phyloP scores from a whole-genome alignment of 2,113 vertebrate genomes.

The Willisornis vidua region DNA sequence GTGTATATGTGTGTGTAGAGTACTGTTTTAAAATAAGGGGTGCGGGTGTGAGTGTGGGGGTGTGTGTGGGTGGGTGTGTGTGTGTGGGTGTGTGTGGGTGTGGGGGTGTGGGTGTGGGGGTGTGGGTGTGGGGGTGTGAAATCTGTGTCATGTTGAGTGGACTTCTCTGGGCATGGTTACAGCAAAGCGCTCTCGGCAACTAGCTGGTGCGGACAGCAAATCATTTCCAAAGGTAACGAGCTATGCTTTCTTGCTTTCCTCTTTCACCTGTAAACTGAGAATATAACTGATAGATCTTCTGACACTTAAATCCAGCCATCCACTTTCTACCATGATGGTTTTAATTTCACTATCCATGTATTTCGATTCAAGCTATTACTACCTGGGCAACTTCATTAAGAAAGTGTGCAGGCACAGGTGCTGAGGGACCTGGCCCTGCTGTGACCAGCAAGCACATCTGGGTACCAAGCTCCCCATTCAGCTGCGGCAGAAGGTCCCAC shows the following conservation, averaged over 20 bases:
- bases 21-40: background rate
- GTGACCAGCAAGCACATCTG: rapidly evolving
- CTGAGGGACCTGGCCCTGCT: background rate
- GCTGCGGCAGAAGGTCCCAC: rapidly evolving
- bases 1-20: background rate
- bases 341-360: background rate
- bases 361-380: background rate
- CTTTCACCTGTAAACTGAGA: background rate
- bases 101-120: no score
- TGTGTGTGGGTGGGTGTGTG: no score
- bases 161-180: background rate
- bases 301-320: background rate
- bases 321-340: background rate
- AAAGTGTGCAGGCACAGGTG: background rate
- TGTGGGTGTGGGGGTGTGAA: background rate
- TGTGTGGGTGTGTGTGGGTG: no score
- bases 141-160: rapidly evolving
- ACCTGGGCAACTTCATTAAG: background rate
- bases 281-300: background rate
- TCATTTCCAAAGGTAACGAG: background rate
- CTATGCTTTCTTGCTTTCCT: background rate
- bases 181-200: background rate
- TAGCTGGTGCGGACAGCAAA: background rate
- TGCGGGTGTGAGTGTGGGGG: no score
- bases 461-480: rapidly evolving